phyloP scores from a whole-genome alignment of 2,888 invertebrate genomes.

The Drosophila mimetica region DNA sequence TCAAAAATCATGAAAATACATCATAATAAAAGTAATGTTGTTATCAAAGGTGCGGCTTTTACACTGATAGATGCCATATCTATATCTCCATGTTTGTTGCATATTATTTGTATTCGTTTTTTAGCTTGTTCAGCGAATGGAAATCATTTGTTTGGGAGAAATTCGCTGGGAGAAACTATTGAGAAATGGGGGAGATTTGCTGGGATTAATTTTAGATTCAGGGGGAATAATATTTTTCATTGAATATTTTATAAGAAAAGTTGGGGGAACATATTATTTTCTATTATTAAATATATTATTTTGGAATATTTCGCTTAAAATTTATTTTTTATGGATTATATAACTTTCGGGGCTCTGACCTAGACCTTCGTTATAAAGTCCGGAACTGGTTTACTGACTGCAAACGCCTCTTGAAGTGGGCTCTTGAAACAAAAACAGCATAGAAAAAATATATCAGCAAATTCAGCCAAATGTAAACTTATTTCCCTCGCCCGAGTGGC shows the following conservation, averaged over 20 bases:
- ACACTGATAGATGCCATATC: conserved; percentile 25
- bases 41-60: conserved; percentile 51
- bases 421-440: conserved; percentile 32
- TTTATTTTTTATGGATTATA: not conserved
- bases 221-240: not conserved
- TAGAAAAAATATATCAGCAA: conserved; percentile 30
- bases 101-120: conserved; percentile 10
- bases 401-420: conserved; percentile 27
- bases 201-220: conserved; percentile 17
- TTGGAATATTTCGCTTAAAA: not conserved
- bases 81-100: conserved; percentile 11
- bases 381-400: conserved; percentile 54
- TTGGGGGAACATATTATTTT: too few relatives aligned
- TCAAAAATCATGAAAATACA: conserved; percentile 73
- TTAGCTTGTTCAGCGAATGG: conserved; percentile 26
- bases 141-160: conserved; percentile 28
- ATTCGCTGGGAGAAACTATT: conserved; percentile 8
- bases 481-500: conserved; percentile 25
- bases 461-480: conserved; percentile 52
- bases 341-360: conserved; percentile 35
- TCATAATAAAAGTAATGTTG: conserved; percentile 59
- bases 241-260: not conserved
- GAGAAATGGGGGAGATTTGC: conserved; percentile 7
- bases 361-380: conserved; percentile 49
- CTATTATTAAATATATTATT: too few relatives aligned